A percentile compares a stretch with the other conserved stretches of the same genome.
Evolutionary conservation across 2,113 vertebrate genomes (phyloP).

Genomic region (Cololabis saira): DNA sequence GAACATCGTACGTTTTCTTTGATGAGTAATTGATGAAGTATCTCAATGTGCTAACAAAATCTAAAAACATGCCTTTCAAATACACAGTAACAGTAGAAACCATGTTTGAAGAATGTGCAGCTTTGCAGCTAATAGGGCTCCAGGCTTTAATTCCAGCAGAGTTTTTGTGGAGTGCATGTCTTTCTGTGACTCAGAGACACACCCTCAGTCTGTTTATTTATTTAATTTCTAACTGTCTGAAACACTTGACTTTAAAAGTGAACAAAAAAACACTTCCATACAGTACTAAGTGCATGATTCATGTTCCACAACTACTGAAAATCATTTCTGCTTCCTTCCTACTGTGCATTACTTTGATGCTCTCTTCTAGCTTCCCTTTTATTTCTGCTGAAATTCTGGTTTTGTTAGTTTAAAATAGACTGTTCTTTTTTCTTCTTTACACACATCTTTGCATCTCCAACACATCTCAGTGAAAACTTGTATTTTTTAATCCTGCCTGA

Average conservation of each 20-base stretch:
- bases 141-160: constrained; percentile 6
- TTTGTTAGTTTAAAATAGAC: too few species aligned
- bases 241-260: neutral
- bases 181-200: constrained; percentile 13
- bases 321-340: too few species aligned
- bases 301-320: too few species aligned
- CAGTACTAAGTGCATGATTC: too few species aligned
- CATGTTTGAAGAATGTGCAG: neutral
- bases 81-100: neutral
- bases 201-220: neutral
- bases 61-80: neutral
- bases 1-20: constrained; percentile 4
- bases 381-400: neutral
- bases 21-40: neutral
- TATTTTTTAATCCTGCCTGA: too few species aligned
- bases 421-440: too few species aligned
- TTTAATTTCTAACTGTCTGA: neutral
- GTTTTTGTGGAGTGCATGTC: neutral
- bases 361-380: neutral
- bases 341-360: neutral
- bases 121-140: constrained; percentile 22
- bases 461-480: too few species aligned
- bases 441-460: too few species aligned
- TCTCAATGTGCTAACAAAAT: neutral
- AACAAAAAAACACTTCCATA: too few species aligned